Evolutionary conservation across 2,113 vertebrate species (phyloP).

Genomic region (Nibea coibor): DNA sequence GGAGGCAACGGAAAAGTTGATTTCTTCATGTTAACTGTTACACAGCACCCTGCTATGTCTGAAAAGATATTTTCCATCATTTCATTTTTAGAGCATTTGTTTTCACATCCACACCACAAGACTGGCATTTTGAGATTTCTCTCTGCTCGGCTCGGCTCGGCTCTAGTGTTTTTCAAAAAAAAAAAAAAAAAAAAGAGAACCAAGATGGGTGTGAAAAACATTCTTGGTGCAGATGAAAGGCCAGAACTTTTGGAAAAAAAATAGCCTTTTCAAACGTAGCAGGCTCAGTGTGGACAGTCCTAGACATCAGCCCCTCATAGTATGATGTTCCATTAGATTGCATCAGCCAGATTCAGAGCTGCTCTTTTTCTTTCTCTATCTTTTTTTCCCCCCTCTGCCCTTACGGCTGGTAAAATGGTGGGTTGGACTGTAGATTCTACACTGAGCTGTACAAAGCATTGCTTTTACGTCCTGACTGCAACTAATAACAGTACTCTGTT

Average conservation of each 20-base stretch:
- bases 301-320: slow-evolving; percentile 47
- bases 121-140: slow-evolving; percentile 18
- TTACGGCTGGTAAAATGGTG: background rate
- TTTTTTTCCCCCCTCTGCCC: background rate
- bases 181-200: slow-evolving; percentile 11
- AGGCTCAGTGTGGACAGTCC: background rate
- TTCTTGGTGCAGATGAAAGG: slow-evolving; percentile 26
- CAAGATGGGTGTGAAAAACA: slow-evolving; percentile 28
- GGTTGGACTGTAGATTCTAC: background rate
- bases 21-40: slow-evolving; percentile 9
- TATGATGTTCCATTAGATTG: slow-evolving; percentile 74
- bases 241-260: slow-evolving; percentile 1
- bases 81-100: slow-evolving; percentile 7
- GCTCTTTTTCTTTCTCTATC: background rate
- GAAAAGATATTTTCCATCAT: slow-evolving; percentile 3
- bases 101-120: background rate
- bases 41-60: background rate
- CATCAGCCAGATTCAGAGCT: slow-evolving; percentile 71
- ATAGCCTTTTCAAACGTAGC: slow-evolving; percentile 2
- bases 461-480: background rate
- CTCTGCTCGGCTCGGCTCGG: too few species aligned
- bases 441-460: background rate
- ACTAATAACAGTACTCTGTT: background rate
- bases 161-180: background rate
- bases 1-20: background rate